Evolutionary conservation across 1,140 invertebrate genomes (phyloP).

Genomic region (Bombus waltoni): DNA sequence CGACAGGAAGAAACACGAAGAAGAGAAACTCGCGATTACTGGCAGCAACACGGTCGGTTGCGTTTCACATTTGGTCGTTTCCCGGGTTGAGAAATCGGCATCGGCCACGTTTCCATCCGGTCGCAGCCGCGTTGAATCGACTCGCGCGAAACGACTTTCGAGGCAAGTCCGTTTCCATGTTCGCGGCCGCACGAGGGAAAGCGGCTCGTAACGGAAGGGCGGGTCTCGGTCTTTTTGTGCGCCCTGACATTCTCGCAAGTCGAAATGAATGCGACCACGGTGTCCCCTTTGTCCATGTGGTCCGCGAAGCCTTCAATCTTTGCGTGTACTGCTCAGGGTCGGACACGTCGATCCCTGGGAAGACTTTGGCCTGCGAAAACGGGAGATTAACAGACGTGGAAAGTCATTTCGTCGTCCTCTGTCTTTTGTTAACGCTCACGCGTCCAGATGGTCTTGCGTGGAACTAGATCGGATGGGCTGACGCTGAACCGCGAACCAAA

Average conservation of each 20-base stretch:
- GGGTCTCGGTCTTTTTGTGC: not conserved
- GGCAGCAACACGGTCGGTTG: conserved; percentile 46
- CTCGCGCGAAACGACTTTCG: conserved; percentile 39
- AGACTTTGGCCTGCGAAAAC: conserved; percentile 5
- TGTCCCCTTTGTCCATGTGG: conserved; percentile 55
- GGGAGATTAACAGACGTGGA: not conserved
- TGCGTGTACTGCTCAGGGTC: conserved; percentile 49
- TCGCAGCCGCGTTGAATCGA: conserved; percentile 46
- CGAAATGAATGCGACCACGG: conserved; percentile 55
- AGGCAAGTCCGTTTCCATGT: conserved; percentile 31
- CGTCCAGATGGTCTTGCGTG: conserved; percentile 9
- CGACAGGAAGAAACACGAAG: conserved; percentile 31
- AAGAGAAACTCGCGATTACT: conserved; percentile 59
- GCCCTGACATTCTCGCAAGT: not conserved
- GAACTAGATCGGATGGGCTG: conserved; percentile 1
- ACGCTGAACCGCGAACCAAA: too few relatives aligned
- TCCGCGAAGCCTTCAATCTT: conserved; percentile 57
- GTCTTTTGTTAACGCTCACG: not conserved
- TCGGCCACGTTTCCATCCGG: conserved; percentile 56
- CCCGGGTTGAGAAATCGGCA: conserved; percentile 63
- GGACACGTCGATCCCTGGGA: conserved; percentile 30
- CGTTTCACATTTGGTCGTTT: conserved; percentile 55
- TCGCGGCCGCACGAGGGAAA: conserved; percentile 21
- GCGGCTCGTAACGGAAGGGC: conserved; percentile 46
- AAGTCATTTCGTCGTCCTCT: conserved; percentile 1